Evolutionary conservation across 2,888 invertebrate species (phyloP).

Genomic region (Pyrochroa serraticornis): DNA sequence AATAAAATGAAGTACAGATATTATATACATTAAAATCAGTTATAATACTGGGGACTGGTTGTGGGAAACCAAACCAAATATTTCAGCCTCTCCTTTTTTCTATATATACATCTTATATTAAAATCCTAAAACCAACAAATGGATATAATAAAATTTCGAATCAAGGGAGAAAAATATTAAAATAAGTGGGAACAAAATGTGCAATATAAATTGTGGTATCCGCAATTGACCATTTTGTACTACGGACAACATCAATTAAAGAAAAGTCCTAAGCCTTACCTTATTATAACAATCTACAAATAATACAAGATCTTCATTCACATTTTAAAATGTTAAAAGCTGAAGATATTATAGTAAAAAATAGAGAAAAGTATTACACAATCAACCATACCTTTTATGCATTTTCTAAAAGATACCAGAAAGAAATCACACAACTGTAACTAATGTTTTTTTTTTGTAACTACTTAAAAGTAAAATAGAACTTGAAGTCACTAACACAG

Average conservation of each 20-base stretch:
- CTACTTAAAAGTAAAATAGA: slow-evolving; percentile 32
- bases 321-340: slow-evolving; percentile 21
- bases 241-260: slow-evolving; percentile 32
- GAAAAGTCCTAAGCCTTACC: slow-evolving; percentile 28
- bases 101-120: slow-evolving; percentile 10
- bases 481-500: slow-evolving; percentile 28
- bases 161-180: slow-evolving; percentile 12
- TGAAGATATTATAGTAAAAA: slow-evolving; percentile 23
- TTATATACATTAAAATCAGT: slow-evolving; percentile 4
- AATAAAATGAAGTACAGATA: too few relatives aligned
- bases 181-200: slow-evolving; percentile 34
- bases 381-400: slow-evolving; percentile 29
- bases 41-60: slow-evolving; percentile 8
- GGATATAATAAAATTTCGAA: slow-evolving; percentile 7
- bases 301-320: slow-evolving; percentile 31
- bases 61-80: slow-evolving; percentile 14
- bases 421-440: slow-evolving; percentile 31
- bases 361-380: slow-evolving; percentile 26
- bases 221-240: slow-evolving; percentile 31
- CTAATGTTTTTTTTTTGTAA: slow-evolving; percentile 19
- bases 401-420: slow-evolving; percentile 29
- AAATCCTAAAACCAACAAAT: slow-evolving; percentile 15
- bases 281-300: slow-evolving; percentile 33
- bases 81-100: not conserved
- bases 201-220: slow-evolving; percentile 29